Conservation (phyloP, 2,888 invertebrate genomes). For the Aquatica leii region DNA sequence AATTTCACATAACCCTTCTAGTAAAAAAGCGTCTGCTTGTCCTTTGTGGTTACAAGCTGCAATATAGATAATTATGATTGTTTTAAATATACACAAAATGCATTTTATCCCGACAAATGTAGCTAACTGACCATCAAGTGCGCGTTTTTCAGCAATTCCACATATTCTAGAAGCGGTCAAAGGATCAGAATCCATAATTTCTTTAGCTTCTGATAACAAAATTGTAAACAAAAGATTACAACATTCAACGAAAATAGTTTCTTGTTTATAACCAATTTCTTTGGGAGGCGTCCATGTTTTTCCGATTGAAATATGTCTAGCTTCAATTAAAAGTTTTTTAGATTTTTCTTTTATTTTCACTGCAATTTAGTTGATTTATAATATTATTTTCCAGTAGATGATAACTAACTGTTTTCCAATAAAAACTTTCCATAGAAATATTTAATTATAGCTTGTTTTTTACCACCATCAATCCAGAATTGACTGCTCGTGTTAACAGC, state of each 20-base stretch:
- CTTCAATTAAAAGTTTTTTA: slow-evolving; percentile 45
- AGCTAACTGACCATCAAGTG: slow-evolving; percentile 62
- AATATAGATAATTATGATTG: no score
- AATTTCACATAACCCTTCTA: slow-evolving; percentile 65
- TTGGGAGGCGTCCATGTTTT: slow-evolving; percentile 57
- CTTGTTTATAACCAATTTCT: slow-evolving; percentile 45
- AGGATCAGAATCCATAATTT: slow-evolving; percentile 57
- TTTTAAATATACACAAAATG: no score
- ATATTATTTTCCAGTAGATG: no score
- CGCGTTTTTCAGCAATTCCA: slow-evolving; percentile 64
- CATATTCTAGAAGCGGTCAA: slow-evolving; percentile 62
- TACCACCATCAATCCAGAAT: slow-evolving; percentile 62
- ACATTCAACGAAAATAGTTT: slow-evolving; percentile 61
- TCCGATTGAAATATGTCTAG: slow-evolving; percentile 49
- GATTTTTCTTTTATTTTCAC: slow-evolving; percentile 48
- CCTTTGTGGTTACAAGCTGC: slow-evolving; percentile 51
- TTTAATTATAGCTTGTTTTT: slow-evolving; percentile 63
- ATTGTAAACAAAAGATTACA: slow-evolving; percentile 62
- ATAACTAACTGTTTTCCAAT: slow-evolving; percentile 64
- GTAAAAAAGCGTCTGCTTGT: slow-evolving; percentile 64
- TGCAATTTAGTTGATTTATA: no score
- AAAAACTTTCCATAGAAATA: slow-evolving; percentile 65
- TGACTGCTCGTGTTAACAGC: slow-evolving; percentile 61
- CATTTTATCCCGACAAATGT: no score
- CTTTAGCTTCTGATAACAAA: slow-evolving; percentile 59